A percentile compares a stretch with the other conserved stretches of the same genome.
Evolutionary conservation across 1,140 invertebrate genomes (phyloP).

Genomic region (Brachionus calyciflorus): DNA sequence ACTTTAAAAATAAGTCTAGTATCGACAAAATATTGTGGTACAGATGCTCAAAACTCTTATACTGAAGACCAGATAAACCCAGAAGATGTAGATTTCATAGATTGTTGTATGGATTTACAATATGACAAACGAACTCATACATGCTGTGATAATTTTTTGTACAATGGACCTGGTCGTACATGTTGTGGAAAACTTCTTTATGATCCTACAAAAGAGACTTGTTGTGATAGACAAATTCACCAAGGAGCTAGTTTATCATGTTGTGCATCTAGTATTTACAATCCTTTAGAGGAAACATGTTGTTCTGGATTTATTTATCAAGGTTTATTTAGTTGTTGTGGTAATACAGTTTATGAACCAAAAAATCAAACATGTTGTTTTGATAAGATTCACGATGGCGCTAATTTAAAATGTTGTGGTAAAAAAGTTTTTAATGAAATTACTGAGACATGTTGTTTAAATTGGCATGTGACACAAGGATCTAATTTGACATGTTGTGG

Average conservation of each 20-base stretch:
- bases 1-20: no score
- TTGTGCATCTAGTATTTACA: background rate
- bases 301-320: background rate
- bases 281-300: background rate
- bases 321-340: background rate
- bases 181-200: background rate
- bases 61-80: no score
- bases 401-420: background rate
- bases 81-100: no score
- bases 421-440: background rate
- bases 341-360: background rate
- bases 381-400: background rate
- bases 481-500: background rate
- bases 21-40: no score
- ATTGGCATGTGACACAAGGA: background rate
- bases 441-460: background rate
- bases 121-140: conserved; percentile 8
- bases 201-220: background rate
- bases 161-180: background rate
- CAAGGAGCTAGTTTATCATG: background rate
- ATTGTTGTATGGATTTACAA: background rate
- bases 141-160: background rate
- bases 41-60: no score
- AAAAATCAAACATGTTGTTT: background rate
- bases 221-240: background rate